These are phyloP conservation scores for Philereme transversata DNA, from an alignment of 2,888 invertebrate species.

Conservation along the genomic window DNA sequence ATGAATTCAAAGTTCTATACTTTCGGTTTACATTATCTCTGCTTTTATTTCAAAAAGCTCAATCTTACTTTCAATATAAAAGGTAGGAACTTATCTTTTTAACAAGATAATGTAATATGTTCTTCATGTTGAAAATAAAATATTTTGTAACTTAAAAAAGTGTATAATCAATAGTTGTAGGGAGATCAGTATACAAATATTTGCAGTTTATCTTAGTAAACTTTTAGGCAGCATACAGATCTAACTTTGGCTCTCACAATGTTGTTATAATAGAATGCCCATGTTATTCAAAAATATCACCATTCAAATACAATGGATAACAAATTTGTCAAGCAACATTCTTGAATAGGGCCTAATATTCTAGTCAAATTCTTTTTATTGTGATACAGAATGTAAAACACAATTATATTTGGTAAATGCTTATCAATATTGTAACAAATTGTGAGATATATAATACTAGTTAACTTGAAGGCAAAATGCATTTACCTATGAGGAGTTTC, in stretches of 20 bases:
- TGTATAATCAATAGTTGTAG: conserved; percentile 58
- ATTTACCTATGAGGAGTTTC: conserved; percentile 7
- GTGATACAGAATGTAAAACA: conserved; percentile 12
- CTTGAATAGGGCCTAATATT: conserved; percentile 9
- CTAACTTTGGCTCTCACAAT: conserved; percentile 30
- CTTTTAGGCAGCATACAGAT: conserved; percentile 34
- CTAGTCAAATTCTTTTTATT: conserved; percentile 15
- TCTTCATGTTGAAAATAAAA: conserved; percentile 40
- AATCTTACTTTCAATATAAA: neutral
- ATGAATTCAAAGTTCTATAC: no score
- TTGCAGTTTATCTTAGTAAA: conserved; percentile 38
- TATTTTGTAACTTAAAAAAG: conserved; percentile 48
- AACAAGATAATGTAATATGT: neutral
- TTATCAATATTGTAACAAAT: conserved; percentile 20
- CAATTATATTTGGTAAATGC: conserved; percentile 21
- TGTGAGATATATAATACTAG: conserved; percentile 25
- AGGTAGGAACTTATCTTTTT: neutral
- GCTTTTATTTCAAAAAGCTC: no score
- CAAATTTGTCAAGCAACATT: neutral
- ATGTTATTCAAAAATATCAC: neutral
- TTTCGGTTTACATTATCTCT: no score
- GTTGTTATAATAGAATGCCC: conserved; percentile 21
- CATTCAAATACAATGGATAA: neutral
- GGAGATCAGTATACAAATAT: conserved; percentile 56
- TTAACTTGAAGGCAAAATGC: conserved; percentile 26